Evolutionary conservation across 2,113 vertebrate species (phyloP).

Genomic region (Salminus brasiliensis): DNA sequence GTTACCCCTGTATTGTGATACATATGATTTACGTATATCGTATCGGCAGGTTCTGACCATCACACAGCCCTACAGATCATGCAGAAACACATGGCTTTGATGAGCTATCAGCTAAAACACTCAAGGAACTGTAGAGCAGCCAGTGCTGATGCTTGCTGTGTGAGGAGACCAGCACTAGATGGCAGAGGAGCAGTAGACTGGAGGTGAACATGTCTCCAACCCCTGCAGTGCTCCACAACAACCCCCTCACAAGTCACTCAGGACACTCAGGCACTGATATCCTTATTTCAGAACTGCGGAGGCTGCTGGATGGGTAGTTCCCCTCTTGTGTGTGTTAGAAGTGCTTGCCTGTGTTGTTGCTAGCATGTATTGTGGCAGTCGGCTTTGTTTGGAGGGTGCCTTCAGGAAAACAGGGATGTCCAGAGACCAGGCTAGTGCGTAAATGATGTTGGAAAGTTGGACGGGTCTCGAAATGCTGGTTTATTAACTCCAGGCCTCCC

Average conservation of each 20-base stretch:
- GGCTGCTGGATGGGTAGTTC: neutral
- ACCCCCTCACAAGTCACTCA: neutral
- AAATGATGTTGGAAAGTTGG: neutral
- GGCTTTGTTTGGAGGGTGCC: neutral
- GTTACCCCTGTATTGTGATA: too few species aligned
- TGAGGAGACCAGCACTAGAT: constrained; percentile 37
- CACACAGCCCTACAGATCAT: too few species aligned
- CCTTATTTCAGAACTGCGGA: neutral
- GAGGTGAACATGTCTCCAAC: neutral
- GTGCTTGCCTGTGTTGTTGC: neutral
- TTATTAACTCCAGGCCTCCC: neutral
- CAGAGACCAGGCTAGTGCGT: neutral
- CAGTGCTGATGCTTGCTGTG: constrained; percentile 17
- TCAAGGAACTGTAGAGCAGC: neutral
- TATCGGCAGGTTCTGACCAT: too few species aligned
- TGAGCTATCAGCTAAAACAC: too few species aligned
- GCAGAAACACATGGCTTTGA: too few species aligned
- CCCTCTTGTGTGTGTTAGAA: neutral
- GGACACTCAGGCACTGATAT: neutral
- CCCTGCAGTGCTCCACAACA: neutral
- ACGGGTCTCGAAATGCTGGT: neutral
- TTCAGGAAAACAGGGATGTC: neutral
- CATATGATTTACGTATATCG: too few species aligned
- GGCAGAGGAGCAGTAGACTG: constrained; percentile 34
- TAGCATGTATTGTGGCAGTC: neutral